Percentiles rank a stretch among this genome's conserved stretches.
Conservation (phyloP, 2,113 vertebrate species). For the Romanogobio albipinnatus region DNA sequence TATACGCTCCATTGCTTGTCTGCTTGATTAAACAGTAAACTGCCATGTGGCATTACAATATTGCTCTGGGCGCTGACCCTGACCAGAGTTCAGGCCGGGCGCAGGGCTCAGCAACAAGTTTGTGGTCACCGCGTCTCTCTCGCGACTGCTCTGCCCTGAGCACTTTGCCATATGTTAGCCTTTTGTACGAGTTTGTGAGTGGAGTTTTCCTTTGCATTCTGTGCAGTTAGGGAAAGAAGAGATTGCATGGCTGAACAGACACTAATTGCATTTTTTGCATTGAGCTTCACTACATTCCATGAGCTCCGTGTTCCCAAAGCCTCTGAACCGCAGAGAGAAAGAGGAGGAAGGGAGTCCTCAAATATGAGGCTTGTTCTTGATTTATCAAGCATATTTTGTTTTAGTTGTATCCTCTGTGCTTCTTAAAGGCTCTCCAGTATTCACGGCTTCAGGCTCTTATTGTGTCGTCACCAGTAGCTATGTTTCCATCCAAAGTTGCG, state of each 20-base stretch:
- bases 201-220: conserved; percentile 65
- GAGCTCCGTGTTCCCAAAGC: conserved; percentile 41
- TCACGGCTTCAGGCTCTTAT: neutral
- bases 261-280: conserved; percentile 67
- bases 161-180: conserved; percentile 69
- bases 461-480: neutral
- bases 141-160: conserved; percentile 54
- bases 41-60: conserved; percentile 27
- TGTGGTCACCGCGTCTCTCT: conserved; percentile 63
- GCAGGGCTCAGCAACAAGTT: conserved; percentile 66
- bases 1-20: conserved; percentile 20
- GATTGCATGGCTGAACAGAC: conserved; percentile 60
- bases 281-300: conserved; percentile 58
- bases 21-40: conserved; percentile 37
- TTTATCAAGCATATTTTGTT: conserved; percentile 57
- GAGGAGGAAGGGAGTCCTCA: conserved; percentile 40
- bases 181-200: conserved; percentile 61
- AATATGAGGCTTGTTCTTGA: conserved; percentile 66
- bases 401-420: conserved; percentile 65
- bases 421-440: conserved; percentile 55
- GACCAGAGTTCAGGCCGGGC: conserved; percentile 66
- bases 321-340: conserved; percentile 46
- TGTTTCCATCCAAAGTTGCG: too few relatives aligned
- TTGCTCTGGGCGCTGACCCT: conserved; percentile 60
- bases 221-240: conserved; percentile 60